Evolutionary conservation across 2,888 invertebrate genomes (phyloP).

Genomic region (Urechis unicinctus): DNA sequence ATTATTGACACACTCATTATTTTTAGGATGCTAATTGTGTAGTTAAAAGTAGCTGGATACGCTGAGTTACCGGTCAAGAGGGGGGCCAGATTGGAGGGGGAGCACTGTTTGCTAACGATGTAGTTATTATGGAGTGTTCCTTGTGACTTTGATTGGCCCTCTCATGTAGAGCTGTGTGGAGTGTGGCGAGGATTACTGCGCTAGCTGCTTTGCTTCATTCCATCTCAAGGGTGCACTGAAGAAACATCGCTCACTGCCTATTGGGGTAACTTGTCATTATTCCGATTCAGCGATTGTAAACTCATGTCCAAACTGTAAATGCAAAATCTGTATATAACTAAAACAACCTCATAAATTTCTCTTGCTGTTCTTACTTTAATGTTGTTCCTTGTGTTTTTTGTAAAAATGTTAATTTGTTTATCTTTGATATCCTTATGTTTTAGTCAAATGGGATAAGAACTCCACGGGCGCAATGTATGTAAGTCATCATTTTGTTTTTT

Average conservation of each 20-base stretch:
- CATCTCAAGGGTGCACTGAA: conserved; percentile 49
- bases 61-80: no score
- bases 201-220: conserved; percentile 47
- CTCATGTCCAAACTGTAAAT: no score
- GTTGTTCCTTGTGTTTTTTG: no score
- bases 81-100: no score
- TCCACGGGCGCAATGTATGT: conserved; percentile 2
- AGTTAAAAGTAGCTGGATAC: no score
- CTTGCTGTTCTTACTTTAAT: not conserved
- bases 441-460: conserved; percentile 8
- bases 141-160: conserved; percentile 5
- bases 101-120: not conserved
- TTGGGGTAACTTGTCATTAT: conserved; percentile 44
- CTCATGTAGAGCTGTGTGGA: conserved; percentile 44
- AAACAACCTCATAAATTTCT: not conserved
- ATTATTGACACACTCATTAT: not conserved
- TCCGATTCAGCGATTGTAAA: no score
- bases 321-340: no score
- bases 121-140: not conserved
- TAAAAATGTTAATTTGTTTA: not conserved
- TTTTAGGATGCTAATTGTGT: not conserved
- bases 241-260: conserved; percentile 46
- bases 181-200: conserved; percentile 49
- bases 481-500: not conserved
- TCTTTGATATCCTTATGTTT: not conserved